Percentiles rank a stretch among this genome's conserved stretches.
Evolutionary conservation across 2,888 invertebrate genomes (phyloP).

Genomic region (Liopterus haemorrhoidalis): DNA sequence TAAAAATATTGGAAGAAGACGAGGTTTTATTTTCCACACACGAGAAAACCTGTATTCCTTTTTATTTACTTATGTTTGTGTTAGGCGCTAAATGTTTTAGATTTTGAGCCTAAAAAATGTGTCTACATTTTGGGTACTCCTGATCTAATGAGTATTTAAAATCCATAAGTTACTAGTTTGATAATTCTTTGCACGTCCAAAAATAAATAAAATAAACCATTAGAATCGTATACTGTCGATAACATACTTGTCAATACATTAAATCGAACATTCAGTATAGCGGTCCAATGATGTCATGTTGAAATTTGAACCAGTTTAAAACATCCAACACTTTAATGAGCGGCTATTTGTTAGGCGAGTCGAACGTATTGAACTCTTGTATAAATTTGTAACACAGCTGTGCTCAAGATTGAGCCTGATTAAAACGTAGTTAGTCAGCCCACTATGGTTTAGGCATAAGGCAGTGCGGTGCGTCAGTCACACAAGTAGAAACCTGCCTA

Average conservation of each 20-base stretch:
- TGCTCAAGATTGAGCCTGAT: conserved; percentile 46
- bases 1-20: neutral
- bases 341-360: conserved; percentile 41
- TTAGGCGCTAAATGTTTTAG: neutral
- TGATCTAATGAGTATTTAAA: conserved; percentile 38
- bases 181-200: conserved; percentile 42
- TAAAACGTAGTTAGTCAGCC: conserved; percentile 47
- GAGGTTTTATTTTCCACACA: no score
- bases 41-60: no score
- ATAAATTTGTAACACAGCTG: conserved; percentile 47
- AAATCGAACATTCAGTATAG: conserved; percentile 43
- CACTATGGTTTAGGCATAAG: no score
- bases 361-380: conserved; percentile 45
- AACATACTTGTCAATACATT: conserved; percentile 47
- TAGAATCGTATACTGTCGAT: conserved; percentile 46
- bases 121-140: neutral
- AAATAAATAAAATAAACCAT: conserved; percentile 46
- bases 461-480: no score
- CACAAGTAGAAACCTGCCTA: no score
- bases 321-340: conserved; percentile 29
- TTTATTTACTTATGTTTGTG: neutral
- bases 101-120: neutral
- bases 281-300: conserved; percentile 32
- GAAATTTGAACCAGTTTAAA: conserved; percentile 6
- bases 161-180: conserved; percentile 41